Evolutionary conservation across 2,888 invertebrate species (phyloP).

Genomic region (Oxyteleia sp.): DNA sequence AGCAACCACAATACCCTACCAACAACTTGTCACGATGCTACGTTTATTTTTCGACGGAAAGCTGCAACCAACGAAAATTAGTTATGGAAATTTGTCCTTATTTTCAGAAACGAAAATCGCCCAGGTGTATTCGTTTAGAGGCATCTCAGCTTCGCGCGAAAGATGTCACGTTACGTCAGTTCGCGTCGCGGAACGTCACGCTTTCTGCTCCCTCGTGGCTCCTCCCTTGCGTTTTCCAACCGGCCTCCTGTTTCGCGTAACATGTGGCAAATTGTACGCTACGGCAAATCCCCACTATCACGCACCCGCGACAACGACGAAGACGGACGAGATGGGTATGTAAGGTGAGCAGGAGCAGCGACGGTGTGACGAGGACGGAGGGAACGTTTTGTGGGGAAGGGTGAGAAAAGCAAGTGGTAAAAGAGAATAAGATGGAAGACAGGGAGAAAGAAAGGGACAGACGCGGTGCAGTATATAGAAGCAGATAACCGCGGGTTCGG

Average conservation of each 20-base stretch:
- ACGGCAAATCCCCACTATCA: slow-evolving; percentile 26
- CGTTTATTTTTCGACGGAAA: too few species aligned
- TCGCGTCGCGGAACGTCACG: slow-evolving; percentile 74
- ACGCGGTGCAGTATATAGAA: slow-evolving; percentile 66
- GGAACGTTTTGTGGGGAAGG: slow-evolving; percentile 32
- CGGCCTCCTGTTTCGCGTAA: slow-evolving; percentile 62
- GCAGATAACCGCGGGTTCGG: slow-evolving; percentile 84
- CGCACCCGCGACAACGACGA: slow-evolving; percentile 28
- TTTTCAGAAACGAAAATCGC: slow-evolving; percentile 19
- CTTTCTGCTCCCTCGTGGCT: slow-evolving; percentile 49
- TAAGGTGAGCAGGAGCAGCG: background rate
- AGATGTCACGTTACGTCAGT: slow-evolving; percentile 79
- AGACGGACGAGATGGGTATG: slow-evolving; percentile 33
- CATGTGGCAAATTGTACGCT: slow-evolving; percentile 63
- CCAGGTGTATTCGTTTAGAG: slow-evolving; percentile 59
- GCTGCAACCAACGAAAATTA: slow-evolving; percentile 26
- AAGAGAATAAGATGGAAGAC: slow-evolving; percentile 43
- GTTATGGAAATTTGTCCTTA: slow-evolving; percentile 32
- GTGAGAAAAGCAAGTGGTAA: slow-evolving; percentile 61
- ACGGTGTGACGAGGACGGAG: slow-evolving; percentile 6
- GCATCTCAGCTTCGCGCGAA: slow-evolving; percentile 76
- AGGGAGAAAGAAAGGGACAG: slow-evolving; percentile 50
- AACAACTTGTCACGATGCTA: too few species aligned
- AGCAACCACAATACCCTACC: too few species aligned
- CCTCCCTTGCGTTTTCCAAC: slow-evolving; percentile 58